Evolutionary conservation across 2,888 invertebrate genomes (phyloP).

Genomic region (Cosmorhoe ocellata): DNA sequence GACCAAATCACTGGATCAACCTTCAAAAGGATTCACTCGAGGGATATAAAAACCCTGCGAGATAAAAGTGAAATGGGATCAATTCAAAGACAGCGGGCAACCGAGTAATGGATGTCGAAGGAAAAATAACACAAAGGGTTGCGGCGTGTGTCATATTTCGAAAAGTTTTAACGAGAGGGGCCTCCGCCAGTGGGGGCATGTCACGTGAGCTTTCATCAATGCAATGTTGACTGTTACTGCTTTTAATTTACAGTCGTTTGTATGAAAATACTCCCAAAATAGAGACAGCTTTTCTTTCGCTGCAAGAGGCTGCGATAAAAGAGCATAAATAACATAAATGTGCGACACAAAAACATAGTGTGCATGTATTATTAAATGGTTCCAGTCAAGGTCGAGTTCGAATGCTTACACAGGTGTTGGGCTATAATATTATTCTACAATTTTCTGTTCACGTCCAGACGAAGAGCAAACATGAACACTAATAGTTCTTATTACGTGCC

Average conservation of each 20-base stretch:
- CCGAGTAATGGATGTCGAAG: slow-evolving; percentile 50
- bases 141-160: slow-evolving; percentile 67
- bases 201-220: slow-evolving; percentile 66
- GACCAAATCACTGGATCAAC: slow-evolving; percentile 59
- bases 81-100: slow-evolving; percentile 53
- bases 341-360: slow-evolving; percentile 1
- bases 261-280: slow-evolving; percentile 1
- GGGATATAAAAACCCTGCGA: slow-evolving; percentile 44
- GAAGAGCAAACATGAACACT: slow-evolving; percentile 28
- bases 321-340: slow-evolving; percentile 10
- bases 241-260: slow-evolving; percentile 27
- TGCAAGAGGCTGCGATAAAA: neutral
- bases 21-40: slow-evolving; percentile 51
- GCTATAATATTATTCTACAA: slow-evolving; percentile 30
- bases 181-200: slow-evolving; percentile 50
- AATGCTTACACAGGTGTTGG: slow-evolving; percentile 53
- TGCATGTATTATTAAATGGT: slow-evolving; percentile 29
- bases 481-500: slow-evolving; percentile 30
- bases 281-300: neutral
- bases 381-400: slow-evolving; percentile 48
- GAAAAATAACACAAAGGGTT: slow-evolving; percentile 71
- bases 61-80: slow-evolving; percentile 53
- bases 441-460: slow-evolving; percentile 32
- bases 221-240: slow-evolving; percentile 62
- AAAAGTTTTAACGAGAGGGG: slow-evolving; percentile 75